A percentile compares a stretch with the other conserved stretches of the same genome.
Conservation (phyloP, 2,797 vertebrate species). For the Amazona finschi region DNA sequence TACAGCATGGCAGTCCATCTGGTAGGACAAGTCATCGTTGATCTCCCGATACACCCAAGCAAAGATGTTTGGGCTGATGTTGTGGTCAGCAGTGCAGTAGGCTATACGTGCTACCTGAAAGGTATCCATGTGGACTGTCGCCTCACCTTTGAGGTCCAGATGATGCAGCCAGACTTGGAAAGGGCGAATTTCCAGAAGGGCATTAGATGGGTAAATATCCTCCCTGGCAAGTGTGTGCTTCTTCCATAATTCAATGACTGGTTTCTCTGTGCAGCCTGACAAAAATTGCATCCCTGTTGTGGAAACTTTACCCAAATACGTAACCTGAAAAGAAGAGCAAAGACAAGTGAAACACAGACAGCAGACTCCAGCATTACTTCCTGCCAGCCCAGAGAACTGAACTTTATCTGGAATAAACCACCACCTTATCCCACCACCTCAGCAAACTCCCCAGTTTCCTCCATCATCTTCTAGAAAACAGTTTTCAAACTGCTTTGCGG, state of each 20-base stretch:
- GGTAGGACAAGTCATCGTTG: constrained; percentile 96
- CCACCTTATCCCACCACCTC: background rate
- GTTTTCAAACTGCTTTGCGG: background rate
- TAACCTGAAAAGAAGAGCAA: constrained; percentile 82
- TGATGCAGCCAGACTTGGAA: constrained; percentile 98
- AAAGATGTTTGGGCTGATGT: constrained; percentile 92
- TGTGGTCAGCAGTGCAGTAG: constrained; percentile 98
- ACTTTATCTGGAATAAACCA: background rate
- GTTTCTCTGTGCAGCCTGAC: constrained; percentile 95
- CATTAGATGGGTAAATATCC: constrained; percentile 80
- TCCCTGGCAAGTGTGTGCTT: constrained; percentile 78
- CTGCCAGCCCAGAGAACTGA: background rate
- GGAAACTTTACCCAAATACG: constrained; percentile 93
- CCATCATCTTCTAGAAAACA: background rate
- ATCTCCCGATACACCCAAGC: constrained; percentile 99
- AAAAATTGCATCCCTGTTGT: constrained; percentile 92
- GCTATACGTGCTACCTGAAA: constrained; percentile 98
- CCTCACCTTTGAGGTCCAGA: constrained; percentile 88
- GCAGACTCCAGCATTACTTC: background rate
- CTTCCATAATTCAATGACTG: constrained; percentile 93
- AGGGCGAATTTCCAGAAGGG: constrained; percentile 94
- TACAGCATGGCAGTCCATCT: constrained; percentile 98
- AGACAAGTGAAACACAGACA: constrained; percentile 2
- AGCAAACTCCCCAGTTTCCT: accelerated
- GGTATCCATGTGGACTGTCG: constrained; percentile 93